A percentile compares a stretch with the other conserved stretches of the same genome.
These are phyloP conservation scores for Scopus umbretta DNA, from an alignment of 2,113 vertebrate genomes.

Conservation along the genomic window DNA sequence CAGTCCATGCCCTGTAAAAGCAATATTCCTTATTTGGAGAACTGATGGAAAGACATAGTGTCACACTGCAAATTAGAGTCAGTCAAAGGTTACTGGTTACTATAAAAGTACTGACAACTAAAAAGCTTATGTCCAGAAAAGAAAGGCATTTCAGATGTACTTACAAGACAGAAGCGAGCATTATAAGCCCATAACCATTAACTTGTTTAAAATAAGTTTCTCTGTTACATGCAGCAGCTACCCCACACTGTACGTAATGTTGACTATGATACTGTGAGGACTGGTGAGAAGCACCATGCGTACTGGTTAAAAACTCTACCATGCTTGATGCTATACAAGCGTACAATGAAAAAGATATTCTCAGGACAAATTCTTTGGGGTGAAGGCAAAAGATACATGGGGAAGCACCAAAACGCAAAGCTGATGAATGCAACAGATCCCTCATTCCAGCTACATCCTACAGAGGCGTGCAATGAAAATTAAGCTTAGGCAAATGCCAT, in stretches of 20 bases:
- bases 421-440: not conserved
- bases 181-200: not conserved
- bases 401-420: not conserved
- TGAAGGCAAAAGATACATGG: not conserved
- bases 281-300: not conserved
- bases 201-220: not conserved
- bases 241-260: fast-evolving
- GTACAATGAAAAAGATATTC: not conserved
- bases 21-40: not conserved
- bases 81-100: not conserved
- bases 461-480: not conserved
- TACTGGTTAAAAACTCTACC: not conserved
- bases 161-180: not conserved
- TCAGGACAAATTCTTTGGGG: not conserved
- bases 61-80: not conserved
- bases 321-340: not conserved
- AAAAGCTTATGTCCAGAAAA: not conserved
- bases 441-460: not conserved
- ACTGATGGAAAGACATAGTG: not conserved
- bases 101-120: not conserved
- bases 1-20: not conserved
- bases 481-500: not conserved
- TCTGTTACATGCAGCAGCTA: not conserved
- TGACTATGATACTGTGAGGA: not conserved
- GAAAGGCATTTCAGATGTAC: not conserved